Percentiles rank a stretch among this genome's conserved stretches.
These are phyloP conservation scores for Epizoanthus illoricatus DNA, from an alignment of 92 coral and sea anemone genomes.

Conservation along the genomic window DNA sequence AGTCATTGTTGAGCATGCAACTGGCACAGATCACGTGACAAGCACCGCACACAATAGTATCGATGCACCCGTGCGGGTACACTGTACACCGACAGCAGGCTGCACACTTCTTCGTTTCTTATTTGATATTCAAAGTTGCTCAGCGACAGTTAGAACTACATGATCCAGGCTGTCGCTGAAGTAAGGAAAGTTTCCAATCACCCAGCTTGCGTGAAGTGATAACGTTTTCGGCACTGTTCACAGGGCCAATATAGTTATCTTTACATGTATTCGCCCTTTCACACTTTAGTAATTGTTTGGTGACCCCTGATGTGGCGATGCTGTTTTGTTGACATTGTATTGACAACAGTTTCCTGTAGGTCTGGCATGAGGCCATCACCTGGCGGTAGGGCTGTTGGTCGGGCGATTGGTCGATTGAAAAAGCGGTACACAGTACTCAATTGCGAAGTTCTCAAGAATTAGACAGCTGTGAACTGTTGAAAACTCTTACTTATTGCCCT, in stretches of 20 bases:
- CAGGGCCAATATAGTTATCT: background rate
- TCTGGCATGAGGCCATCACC: background rate
- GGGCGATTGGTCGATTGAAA: background rate
- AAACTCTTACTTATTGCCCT: too few species aligned
- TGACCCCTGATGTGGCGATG: background rate
- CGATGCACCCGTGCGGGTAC: too few species aligned
- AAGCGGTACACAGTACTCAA: too few species aligned
- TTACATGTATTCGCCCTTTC: conserved; percentile 10
- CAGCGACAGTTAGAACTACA: background rate
- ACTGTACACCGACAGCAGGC: too few species aligned
- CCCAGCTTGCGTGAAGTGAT: conserved; percentile 1
- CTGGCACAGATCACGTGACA: too few species aligned
- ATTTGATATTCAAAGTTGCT: too few species aligned
- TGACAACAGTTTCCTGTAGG: background rate
- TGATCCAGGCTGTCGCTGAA: background rate
- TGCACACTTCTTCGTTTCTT: too few species aligned
- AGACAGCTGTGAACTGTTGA: too few species aligned
- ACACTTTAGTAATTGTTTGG: background rate
- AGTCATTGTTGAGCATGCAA: too few species aligned
- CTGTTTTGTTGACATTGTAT: conserved; percentile 3
- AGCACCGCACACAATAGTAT: too few species aligned
- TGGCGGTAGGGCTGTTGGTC: background rate
- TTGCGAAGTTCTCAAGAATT: too few species aligned
- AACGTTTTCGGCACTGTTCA: background rate
- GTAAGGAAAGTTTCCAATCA: background rate